Evolutionary conservation across 1,140 invertebrate genomes (phyloP).

Genomic region (Samia ricini): DNA sequence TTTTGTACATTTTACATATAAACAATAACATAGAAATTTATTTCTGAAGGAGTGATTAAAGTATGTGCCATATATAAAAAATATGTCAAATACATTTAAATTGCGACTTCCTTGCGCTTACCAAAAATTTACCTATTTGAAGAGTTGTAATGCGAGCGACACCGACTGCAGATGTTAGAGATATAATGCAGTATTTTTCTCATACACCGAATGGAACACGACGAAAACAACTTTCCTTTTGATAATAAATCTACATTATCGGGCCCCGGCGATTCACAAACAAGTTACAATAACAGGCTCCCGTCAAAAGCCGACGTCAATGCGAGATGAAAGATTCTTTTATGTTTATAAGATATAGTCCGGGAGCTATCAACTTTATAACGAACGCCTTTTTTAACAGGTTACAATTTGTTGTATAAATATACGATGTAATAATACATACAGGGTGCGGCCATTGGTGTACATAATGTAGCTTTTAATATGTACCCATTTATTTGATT

Average conservation of each 20-base stretch:
- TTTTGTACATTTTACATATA: too few relatives aligned
- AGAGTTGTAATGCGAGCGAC: not conserved
- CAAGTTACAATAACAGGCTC: conserved; percentile 1
- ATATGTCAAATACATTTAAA: too few relatives aligned
- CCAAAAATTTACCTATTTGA: not conserved
- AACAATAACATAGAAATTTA: too few relatives aligned
- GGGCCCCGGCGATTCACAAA: not conserved
- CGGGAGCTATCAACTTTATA: not conserved
- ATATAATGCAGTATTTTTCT: not conserved
- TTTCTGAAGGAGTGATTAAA: too few relatives aligned
- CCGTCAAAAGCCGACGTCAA: not conserved
- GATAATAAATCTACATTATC: conserved; percentile 1
- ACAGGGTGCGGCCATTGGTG: too few relatives aligned
- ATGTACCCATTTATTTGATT: too few relatives aligned
- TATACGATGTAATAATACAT: too few relatives aligned
- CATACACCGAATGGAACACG: not conserved
- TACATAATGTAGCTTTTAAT: too few relatives aligned
- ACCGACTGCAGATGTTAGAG: not conserved
- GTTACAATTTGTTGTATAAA: too few relatives aligned
- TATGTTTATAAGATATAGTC: not conserved
- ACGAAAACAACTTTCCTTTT: conserved; percentile 1
- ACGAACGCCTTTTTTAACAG: too few relatives aligned
- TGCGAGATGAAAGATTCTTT: conserved; percentile 1
- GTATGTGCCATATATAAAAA: too few relatives aligned
- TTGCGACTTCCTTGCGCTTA: too few relatives aligned